phyloP scores from a whole-genome alignment of 2,888 invertebrate species.

The Stegana nigrithorax region DNA sequence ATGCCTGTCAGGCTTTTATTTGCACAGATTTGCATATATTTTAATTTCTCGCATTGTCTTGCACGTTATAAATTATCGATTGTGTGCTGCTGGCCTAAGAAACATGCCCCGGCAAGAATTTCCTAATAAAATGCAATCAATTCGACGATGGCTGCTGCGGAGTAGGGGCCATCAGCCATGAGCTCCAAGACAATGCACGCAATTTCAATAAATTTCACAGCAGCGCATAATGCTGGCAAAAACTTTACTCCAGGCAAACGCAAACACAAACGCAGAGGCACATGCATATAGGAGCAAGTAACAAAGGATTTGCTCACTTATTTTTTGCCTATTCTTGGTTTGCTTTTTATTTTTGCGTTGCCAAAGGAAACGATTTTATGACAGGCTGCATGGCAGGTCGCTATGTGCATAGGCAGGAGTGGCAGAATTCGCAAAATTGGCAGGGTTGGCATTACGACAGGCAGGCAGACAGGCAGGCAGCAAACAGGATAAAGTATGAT shows the following conservation, averaged over 20 bases:
- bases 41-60: too few relatives aligned
- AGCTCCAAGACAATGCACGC: constrained; percentile 10
- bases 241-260: background rate
- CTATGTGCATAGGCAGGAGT: background rate
- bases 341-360: too few relatives aligned
- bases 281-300: background rate
- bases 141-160: too few relatives aligned
- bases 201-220: constrained; percentile 8
- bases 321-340: constrained; percentile 4
- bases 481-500: background rate
- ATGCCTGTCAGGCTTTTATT: too few relatives aligned
- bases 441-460: background rate
- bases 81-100: background rate
- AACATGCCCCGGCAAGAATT: background rate
- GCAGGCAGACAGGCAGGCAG: background rate
- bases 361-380: too few relatives aligned
- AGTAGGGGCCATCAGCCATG: too few relatives aligned
- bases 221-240: background rate
- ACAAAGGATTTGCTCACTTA: background rate
- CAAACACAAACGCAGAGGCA: background rate
- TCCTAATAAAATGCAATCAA: background rate
- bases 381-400: background rate
- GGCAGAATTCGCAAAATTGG: background rate
- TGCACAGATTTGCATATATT: too few relatives aligned
- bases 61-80: constrained; percentile 12